Percentiles rank a stretch among this genome's conserved stretches.
These are phyloP conservation scores for Mormyrus proboscirostris DNA, from an alignment of 2,797 vertebrate species.

Conservation along the genomic window DNA sequence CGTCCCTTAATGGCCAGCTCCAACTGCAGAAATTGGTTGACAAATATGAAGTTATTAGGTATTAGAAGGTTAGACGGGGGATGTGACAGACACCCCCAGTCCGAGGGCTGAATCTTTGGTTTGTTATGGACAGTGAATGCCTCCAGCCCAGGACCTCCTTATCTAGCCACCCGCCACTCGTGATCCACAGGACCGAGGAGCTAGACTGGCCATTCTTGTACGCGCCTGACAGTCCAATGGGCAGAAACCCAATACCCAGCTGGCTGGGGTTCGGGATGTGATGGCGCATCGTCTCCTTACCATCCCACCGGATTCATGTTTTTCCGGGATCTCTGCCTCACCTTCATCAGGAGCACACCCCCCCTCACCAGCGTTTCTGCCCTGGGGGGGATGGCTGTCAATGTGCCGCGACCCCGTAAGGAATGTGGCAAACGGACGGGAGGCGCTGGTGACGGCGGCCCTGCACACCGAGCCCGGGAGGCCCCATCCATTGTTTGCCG, in stretches of 20 bases:
- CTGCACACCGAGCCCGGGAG: slow-evolving; percentile 60
- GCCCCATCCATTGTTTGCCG: slow-evolving; percentile 63
- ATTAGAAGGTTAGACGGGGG: neutral
- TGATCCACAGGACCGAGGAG: neutral
- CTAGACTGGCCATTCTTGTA: neutral
- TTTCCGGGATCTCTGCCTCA: neutral
- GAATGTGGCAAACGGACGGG: slow-evolving; percentile 4
- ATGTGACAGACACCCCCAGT: neutral
- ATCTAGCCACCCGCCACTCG: neutral
- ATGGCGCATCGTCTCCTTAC: neutral
- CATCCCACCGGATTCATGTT: neutral
- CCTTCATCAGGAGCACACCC: neutral
- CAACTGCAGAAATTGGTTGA: neutral
- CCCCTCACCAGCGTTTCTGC: neutral
- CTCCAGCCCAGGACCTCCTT: neutral
- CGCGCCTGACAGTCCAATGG: neutral
- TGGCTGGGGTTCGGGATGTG: neutral
- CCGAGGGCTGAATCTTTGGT: neutral
- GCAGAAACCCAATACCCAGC: neutral
- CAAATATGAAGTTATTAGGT: neutral
- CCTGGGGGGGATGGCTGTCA: neutral
- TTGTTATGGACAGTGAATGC: neutral
- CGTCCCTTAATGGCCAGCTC: neutral
- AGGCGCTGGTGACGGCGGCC: neutral
- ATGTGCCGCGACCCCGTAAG: neutral